Base-by-base conservation (phyloP, 2,888 invertebrate species). In the Leptinotarsa rubiginosa region DNA sequence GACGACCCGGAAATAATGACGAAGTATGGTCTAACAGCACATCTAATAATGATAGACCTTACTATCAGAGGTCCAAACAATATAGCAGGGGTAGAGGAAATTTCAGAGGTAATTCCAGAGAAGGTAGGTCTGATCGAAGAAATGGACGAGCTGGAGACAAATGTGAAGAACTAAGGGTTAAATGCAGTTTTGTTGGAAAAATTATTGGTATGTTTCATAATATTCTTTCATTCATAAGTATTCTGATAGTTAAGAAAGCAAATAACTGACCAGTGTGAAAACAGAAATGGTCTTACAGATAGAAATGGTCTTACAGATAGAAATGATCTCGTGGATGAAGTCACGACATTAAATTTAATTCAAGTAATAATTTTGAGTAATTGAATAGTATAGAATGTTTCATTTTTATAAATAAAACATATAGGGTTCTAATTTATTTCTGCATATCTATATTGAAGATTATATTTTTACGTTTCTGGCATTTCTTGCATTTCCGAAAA, bases 141-240 rank as follows among this genome's bases (percentile, higher is more conserved):
- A 41, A 20, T 56, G 18, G 31, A 81, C 82, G 83, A 4, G 81
- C 82, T 56, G 66, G 67, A 62, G 75, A 78, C 41, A 75, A 81
- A 73, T 76, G 73, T 73, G 78, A 84, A 49, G 75, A 72, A 3
- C 82, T 88, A 4, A 84, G 85, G 73, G 84, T 88, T 70, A 84
- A 85, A 47, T 82, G 84, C 18, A 83, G 80, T 75, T 84, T 84
- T 79, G 89, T 92, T 12, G 92, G 92, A 0, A 88, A 89, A 66
- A 88, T 92, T 65, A 93, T 93, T 76, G 86, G 86, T 85, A 80
- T 80, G 77, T 16, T 15, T 1, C 4, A 16, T 50, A 16, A 15
- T 15, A 15, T 50, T 50, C 5, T 50, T 5, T 41, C 10, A 56
- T 56, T 18, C 1, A 12, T n/a, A 10, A 56, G 10, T 59, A 16